Evolutionary conservation across 2,888 invertebrate genomes (phyloP), one percentile per base, ranked within the genome.

Genomic region (Platyscelio sp.): DNA sequence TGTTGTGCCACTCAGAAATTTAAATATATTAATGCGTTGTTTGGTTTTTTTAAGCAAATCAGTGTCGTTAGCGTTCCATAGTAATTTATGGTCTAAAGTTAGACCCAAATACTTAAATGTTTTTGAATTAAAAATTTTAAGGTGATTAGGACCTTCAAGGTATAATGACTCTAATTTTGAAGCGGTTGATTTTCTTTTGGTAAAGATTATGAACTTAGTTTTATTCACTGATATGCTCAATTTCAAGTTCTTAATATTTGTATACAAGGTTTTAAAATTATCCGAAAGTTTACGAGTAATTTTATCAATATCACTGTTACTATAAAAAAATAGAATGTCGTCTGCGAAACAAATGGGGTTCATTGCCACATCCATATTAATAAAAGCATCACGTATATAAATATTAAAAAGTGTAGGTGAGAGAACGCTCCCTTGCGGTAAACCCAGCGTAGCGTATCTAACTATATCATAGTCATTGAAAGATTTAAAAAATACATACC

Each of bases 371-470:
- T 13, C 0, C 6, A 67, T 20, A 18, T 67, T 26, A 1, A 15
- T 3, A 26, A 67, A 74, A 5, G 22, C 5, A 27, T 40, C 27
- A 11, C 20, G n/a, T 0, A 74, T 27, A 11, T 74, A 74, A 15
- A 74, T 54, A 20, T 65, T 75, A 33, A 75, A 75, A n/a, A 75
- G 26, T 0, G 75, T 65, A 5, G 65, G 76, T 3, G 68, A 76
- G 1, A 67, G 22, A 4, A 56, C 67, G 26, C 75, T 75, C 0
- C 75, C 75, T 60, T 75, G 75, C 2, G 75, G 75, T 1, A 65
- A 6, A 0, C 75, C 75, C 3, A 24, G 4, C 9, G 56, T 43
- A 0, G 75, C 26, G 18, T 6, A 43, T 27, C 43, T 27, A 0
- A 22, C 58, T 3, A 2, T 1, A 15, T 76, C 58, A 26, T 49